Evolutionary conservation across 2,888 invertebrate genomes (phyloP).

Genomic region (Leptinotarsa haldemani): DNA sequence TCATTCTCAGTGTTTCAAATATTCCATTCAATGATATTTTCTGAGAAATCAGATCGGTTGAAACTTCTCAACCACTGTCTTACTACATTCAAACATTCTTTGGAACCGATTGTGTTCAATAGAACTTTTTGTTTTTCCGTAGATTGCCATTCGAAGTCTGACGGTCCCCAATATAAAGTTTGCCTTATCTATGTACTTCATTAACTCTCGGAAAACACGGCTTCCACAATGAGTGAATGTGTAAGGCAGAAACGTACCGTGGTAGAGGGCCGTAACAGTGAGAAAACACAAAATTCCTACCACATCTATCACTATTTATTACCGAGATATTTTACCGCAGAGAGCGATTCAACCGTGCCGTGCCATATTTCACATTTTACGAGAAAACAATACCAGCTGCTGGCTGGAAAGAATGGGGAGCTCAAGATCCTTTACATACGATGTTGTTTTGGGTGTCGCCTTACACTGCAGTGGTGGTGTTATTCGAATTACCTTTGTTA

Average conservation of each 20-base stretch:
- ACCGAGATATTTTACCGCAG: conserved; percentile 25
- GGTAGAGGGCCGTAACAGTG: conserved; percentile 10
- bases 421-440: conserved; percentile 20
- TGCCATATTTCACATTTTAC: conserved; percentile 26
- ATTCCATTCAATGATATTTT: too few relatives aligned
- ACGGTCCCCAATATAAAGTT: conserved; percentile 23
- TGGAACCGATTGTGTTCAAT: neutral
- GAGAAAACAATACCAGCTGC: conserved; percentile 24
- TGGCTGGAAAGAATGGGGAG: conserved; percentile 13
- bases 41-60: too few relatives aligned
- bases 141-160: neutral
- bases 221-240: conserved; percentile 22
- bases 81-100: too few relatives aligned
- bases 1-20: too few relatives aligned
- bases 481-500: conserved; percentile 4
- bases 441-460: conserved; percentile 2
- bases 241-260: conserved; percentile 9
- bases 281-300: conserved; percentile 13
- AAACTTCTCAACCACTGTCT: too few relatives aligned
- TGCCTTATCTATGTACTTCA: conserved; percentile 29
- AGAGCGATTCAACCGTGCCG: conserved; percentile 21
- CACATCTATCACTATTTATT: conserved; percentile 28
- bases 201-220: conserved; percentile 17
- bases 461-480: neutral
- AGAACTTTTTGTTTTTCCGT: neutral